These are phyloP conservation scores for Cantharis lateralis DNA, from an alignment of 2,888 invertebrate species.

Conservation along the genomic window DNA sequence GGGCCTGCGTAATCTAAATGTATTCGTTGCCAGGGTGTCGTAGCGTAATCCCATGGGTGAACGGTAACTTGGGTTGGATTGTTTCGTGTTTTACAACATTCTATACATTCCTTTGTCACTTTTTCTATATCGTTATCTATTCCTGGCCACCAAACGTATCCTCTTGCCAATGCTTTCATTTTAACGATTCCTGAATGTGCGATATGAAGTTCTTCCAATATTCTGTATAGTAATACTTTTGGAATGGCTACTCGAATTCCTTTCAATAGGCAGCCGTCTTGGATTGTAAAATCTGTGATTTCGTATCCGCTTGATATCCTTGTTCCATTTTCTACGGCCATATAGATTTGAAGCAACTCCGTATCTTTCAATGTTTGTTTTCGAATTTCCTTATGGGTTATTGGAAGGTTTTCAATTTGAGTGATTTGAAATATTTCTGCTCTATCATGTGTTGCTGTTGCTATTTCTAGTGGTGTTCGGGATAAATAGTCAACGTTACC, in stretches of 20 bases:
- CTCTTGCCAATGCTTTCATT: constrained; percentile 37
- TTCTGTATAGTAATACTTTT: constrained; percentile 14
- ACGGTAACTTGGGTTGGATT: constrained; percentile 22
- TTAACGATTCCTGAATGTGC: constrained; percentile 38
- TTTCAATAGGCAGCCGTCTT: constrained; percentile 12
- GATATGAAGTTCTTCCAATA: constrained; percentile 30
- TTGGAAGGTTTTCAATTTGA: no score
- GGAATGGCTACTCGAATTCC: constrained; percentile 9
- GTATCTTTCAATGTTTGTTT: constrained; percentile 8
- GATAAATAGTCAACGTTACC: no score
- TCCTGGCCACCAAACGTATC: constrained; percentile 36
- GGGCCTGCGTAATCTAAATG: constrained; percentile 42
- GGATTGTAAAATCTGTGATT: constrained; percentile 2
- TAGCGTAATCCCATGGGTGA: constrained; percentile 34
- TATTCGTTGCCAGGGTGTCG: constrained; percentile 33
- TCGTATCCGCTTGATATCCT: not conserved
- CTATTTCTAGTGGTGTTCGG: no score
- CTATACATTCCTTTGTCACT: constrained; percentile 28
- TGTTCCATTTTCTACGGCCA: no score
- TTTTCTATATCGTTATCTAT: constrained; percentile 36
- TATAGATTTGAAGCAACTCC: not conserved
- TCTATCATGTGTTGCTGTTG: no score
- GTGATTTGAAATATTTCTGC: no score
- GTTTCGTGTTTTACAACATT: constrained; percentile 20
- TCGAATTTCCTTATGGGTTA: not conserved